Base-by-base conservation (phyloP, 2,113 vertebrate genomes). In the Dicaeum eximium region DNA sequence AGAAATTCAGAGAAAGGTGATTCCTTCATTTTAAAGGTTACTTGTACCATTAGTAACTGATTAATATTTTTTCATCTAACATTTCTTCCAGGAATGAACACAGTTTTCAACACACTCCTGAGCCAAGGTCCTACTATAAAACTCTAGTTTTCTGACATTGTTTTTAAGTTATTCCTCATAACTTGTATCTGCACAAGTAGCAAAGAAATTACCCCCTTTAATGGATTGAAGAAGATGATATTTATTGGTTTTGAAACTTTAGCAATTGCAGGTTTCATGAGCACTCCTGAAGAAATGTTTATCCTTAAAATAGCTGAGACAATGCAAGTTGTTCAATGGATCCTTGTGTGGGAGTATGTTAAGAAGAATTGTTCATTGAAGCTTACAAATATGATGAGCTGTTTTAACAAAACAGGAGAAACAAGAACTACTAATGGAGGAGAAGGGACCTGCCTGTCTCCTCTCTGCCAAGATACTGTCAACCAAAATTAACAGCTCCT, bases 321-420 rank as follows among this genome's bases (percentile, higher is more conserved):
- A 94, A 92, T 93, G 51, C 8, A 64, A 93, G 44, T 86, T 96
- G 33, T 86, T 95, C 73, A 75, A 69, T 56, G 51, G 72, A 93
- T 93, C 47, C 44, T 71, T 86, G 73, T 44, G 91, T 93, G 80
- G 95, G 92, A 86, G 92, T 90, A 30, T 40, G 37, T 78, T 88
- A 62, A 73, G 61, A 79, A 45, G 65, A 90, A 93, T n/a, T 92
- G 86, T 64, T 69, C 94, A 92, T 15, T 94, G 92, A 94, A 88
- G 91, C 83, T 96, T 97, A 92, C 83, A 93, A 97, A 94, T 94
- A 80, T 44, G 86, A 88, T 71, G 88, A 97, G 72, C 33, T 95
- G 80, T 92, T 96, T 95, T 86, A 94, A 80, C 88, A 95, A 88
- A 88, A 83, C 51, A 93, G 72, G 11, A 80, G 80, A 80, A 60